Percentiles rank a stretch among this genome's conserved stretches.
These are phyloP conservation scores for Physeter macrocephalus DNA, from an alignment of 2,113 vertebrate species.

Conservation along the genomic window DNA sequence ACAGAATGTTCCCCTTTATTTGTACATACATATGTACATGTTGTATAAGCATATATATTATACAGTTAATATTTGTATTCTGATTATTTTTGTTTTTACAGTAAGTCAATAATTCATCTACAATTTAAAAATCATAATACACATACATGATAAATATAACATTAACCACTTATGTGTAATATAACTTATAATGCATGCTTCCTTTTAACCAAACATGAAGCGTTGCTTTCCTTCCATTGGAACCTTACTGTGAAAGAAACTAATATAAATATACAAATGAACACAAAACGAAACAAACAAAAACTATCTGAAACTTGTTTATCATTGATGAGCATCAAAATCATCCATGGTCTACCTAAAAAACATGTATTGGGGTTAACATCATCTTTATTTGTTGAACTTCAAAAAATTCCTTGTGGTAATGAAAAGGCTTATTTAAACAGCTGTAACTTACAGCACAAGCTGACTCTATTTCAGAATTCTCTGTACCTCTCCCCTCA, in stretches of 20 bases:
- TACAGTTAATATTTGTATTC: not conserved
- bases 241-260: not conserved
- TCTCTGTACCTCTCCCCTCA: not conserved
- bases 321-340: not conserved
- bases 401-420: not conserved
- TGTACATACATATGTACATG: not conserved
- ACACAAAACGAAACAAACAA: not conserved
- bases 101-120: not conserved
- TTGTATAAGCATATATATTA: not conserved
- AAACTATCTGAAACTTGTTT: not conserved
- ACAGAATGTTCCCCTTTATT: not conserved
- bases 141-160: not conserved
- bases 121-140: not conserved
- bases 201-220: conserved; percentile 14
- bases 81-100: not conserved
- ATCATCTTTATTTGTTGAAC: not conserved
- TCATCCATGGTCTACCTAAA: not conserved
- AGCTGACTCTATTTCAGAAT: not conserved
- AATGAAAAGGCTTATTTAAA: not conserved
- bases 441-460: not conserved
- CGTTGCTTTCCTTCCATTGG: not conserved
- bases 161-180: not conserved
- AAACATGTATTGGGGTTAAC: not conserved
- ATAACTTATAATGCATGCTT: not conserved
- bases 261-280: not conserved